Conservation (phyloP, 2,113 vertebrate species). For the Lutjanus erythropterus region DNA sequence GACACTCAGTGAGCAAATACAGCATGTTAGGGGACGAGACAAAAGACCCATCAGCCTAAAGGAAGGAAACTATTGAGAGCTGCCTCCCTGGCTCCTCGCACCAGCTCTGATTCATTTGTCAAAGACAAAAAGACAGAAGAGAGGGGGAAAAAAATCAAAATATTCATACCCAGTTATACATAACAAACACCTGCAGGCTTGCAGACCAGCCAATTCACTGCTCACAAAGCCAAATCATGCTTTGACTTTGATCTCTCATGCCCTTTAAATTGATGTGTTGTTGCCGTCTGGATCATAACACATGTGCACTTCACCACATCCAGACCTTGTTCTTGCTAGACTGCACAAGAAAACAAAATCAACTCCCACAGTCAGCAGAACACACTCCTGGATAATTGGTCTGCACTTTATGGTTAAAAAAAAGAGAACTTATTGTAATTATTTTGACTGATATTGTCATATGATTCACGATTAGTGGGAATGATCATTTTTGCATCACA, state of each 20-base stretch:
- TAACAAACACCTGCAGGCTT: conserved; percentile 22
- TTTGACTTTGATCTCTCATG: conserved; percentile 41
- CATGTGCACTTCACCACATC: conserved; percentile 43
- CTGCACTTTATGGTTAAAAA: no score
- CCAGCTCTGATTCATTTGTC: conserved; percentile 3
- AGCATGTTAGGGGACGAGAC: not conserved
- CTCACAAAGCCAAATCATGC: conserved; percentile 33
- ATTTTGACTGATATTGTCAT: no score
- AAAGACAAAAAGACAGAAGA: conserved; percentile 8
- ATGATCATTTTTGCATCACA: no score
- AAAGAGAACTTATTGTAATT: no score
- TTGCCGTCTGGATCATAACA: conserved; percentile 47
- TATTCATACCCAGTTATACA: conserved; percentile 5
- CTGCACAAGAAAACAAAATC: conserved; percentile 24
- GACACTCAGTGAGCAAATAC: conserved; percentile 33
- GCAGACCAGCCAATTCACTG: conserved; percentile 22
- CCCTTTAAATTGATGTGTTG: conserved; percentile 37
- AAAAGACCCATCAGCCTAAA: conserved; percentile 31
- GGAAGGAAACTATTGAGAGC: conserved; percentile 17
- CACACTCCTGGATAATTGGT: conserved; percentile 40
- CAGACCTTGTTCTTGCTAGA: conserved; percentile 1
- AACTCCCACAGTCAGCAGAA: conserved; percentile 13
- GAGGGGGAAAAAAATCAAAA: not conserved
- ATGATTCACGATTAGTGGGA: no score
- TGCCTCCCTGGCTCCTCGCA: not conserved